Conservation (phyloP, 2,888 invertebrate species). For the Fragum fragum region DNA sequence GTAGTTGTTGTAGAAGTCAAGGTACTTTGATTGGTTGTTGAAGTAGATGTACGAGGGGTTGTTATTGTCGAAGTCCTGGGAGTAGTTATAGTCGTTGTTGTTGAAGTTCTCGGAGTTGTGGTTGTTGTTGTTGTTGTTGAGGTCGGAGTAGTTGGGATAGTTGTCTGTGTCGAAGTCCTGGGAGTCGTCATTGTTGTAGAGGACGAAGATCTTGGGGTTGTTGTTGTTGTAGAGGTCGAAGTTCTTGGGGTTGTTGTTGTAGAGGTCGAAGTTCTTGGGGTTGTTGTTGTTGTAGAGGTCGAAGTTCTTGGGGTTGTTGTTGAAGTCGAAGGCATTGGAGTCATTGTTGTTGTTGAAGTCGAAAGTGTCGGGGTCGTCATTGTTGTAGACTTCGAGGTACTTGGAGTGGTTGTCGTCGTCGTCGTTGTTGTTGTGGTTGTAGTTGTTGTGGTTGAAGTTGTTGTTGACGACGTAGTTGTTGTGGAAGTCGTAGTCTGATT, state of each 20-base stretch:
- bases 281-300: not conserved
- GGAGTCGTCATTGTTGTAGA: not conserved
- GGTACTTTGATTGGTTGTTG: not conserved
- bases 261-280: not conserved
- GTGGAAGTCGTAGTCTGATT: not conserved
- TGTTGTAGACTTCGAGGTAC: not conserved
- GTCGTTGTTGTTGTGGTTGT: not conserved
- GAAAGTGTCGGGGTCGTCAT: not conserved
- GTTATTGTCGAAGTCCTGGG: slow-evolving; percentile 3
- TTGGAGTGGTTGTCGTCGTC: not conserved
- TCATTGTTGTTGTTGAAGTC: not conserved
- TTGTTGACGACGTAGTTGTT: not conserved
- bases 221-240: not conserved
- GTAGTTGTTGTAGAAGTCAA: not conserved
- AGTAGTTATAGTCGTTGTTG: not conserved
- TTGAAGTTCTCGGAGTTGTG: not conserved
- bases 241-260: not conserved
- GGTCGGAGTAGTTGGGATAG: not conserved
- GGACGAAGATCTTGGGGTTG: not conserved
- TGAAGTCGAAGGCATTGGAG: not conserved
- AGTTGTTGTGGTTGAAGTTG: not conserved
- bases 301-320: not conserved
- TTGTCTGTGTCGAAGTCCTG: not conserved
- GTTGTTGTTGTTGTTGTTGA: not conserved
- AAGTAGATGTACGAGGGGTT: not conserved